Percentiles rank a stretch among this genome's conserved stretches.
Evolutionary conservation across 2,888 invertebrate genomes (phyloP).

Genomic region (Hofmannophila pseudospretella): DNA sequence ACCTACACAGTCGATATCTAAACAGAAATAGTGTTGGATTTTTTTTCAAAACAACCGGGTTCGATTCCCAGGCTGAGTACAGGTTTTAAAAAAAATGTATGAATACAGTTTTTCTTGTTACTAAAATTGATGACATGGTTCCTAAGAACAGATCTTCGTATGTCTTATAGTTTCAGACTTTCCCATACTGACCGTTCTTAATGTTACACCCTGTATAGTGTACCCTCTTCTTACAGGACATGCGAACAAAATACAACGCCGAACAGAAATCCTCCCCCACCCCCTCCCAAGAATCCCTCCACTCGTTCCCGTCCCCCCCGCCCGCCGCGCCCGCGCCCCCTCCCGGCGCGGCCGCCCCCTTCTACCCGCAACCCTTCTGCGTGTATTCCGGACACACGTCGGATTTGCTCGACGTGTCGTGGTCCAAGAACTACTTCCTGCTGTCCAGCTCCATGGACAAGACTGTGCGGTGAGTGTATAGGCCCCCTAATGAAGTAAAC

Average conservation of each 20-base stretch:
- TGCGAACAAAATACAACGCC: conserved; percentile 96
- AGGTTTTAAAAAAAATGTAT: too few species aligned
- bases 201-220: too few species aligned
- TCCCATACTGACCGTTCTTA: too few species aligned
- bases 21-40: too few species aligned
- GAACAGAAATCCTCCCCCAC: conserved; percentile 94
- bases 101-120: too few species aligned
- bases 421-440: conserved; percentile 99
- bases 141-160: too few species aligned
- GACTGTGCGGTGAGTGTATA: conserved; percentile 81
- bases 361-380: conserved; percentile 94
- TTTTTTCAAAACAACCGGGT: too few species aligned
- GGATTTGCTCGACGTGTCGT: conserved; percentile 96
- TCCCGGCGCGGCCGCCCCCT: conserved; percentile 81
- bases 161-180: too few species aligned
- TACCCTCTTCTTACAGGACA: conserved; percentile 81
- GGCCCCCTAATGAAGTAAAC: too few species aligned
- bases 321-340: conserved; percentile 74
- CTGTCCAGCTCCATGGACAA: conserved; percentile 99
- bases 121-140: too few species aligned
- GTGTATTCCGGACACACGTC: conserved; percentile 97
- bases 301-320: conserved; percentile 74
- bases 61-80: too few species aligned
- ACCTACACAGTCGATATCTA: too few species aligned
- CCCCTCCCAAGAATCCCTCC: conserved; percentile 94